Evolutionary conservation across 2,888 invertebrate genomes (phyloP).

Genomic region (Cephus pulcher): DNA sequence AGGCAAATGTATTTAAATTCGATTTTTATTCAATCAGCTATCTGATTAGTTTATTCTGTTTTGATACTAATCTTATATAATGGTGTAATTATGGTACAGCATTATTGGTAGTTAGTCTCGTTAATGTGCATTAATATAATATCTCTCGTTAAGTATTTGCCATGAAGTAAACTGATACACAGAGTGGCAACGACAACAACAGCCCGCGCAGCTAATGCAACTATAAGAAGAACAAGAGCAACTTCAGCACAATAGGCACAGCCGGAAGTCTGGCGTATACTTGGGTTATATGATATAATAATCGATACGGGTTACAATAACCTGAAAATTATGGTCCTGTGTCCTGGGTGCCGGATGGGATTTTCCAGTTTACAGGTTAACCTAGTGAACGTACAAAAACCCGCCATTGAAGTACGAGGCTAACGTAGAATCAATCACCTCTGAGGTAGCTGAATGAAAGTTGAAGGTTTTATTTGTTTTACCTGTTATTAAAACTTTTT

Average conservation of each 20-base stretch:
- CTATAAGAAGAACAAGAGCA: conserved; percentile 1
- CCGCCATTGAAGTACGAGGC: neutral
- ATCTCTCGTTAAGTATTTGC: neutral
- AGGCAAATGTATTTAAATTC: too few relatives aligned
- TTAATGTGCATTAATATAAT: neutral
- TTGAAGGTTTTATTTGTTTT: too few relatives aligned
- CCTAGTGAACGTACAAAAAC: neutral
- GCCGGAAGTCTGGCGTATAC: conserved; percentile 7
- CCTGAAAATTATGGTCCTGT: conserved; percentile 11
- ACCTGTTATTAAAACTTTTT: too few relatives aligned
- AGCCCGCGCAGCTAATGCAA: neutral
- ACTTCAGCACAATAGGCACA: neutral
- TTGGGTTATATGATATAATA: neutral
- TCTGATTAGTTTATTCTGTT: neutral
- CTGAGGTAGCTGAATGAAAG: too few relatives aligned
- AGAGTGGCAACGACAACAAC: neutral
- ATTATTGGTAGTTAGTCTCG: too few relatives aligned
- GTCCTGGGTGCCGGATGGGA: neutral
- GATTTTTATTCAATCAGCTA: too few relatives aligned
- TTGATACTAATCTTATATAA: too few relatives aligned
- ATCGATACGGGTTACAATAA: conserved; percentile 20
- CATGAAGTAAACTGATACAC: neutral
- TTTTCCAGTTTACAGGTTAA: neutral
- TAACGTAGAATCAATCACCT: neutral
- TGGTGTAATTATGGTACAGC: too few relatives aligned